Evolutionary conservation across 2,888 invertebrate genomes (phyloP), one percentile per base, ranked within the genome.

Genomic region (Atethmia centrago): DNA sequence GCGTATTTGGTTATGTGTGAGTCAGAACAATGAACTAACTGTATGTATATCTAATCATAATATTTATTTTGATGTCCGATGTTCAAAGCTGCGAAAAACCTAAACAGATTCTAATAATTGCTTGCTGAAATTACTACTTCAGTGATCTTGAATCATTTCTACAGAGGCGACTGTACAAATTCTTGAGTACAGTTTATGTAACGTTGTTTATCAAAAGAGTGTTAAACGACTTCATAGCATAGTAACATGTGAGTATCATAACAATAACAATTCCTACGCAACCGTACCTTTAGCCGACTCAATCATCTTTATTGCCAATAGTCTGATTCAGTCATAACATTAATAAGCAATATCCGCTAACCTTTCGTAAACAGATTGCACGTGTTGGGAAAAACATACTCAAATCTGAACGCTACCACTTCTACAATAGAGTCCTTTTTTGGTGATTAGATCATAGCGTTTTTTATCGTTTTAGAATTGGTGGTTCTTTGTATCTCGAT

Each of bases 311-410:
- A 95, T 94, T 94, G 94, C 89, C 94, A 92, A 95, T 95, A 93
- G 92, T 89, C 90, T 87, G 93, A 92, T 92, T 90, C 93, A 92
- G 90, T 90, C 92, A 90, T 92, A 91, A 92, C 93, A 95, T 95
- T 95, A 95, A 95, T 95, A 94, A 94, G 92, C 91, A 88, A 95
- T 95, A 95, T 95, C 95, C 95, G 93, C 86, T 94, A 92, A 92
- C 93, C 92, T 94, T 94, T 93, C 58, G 88, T 91, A 91, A 90
- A 92, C 92, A 89, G 88, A 92, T 90, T 93, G 91, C 93, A 94
- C 93, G 94, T 94, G 94, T 93, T 86, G 63, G 75, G 64, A 47
- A 51, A 61, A 45, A 31, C 21, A 28, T 80, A 82, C 1, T 55
- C 69, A 12, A 91, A 86, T 84, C 49, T 79, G 25, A 70, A 88